Evolutionary conservation across 2,888 invertebrate species (phyloP).

Genomic region (Caradrina kadenii): DNA sequence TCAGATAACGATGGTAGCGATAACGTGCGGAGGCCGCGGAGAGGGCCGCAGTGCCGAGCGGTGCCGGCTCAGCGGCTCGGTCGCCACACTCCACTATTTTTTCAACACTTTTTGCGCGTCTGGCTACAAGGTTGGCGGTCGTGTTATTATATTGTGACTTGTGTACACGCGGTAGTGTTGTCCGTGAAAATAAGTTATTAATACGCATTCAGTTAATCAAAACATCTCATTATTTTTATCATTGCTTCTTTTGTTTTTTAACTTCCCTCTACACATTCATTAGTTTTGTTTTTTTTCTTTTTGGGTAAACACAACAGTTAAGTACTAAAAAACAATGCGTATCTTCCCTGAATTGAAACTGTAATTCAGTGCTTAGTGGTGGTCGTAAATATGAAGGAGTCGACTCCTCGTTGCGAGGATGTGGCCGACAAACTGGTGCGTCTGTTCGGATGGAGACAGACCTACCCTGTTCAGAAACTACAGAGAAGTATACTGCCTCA

Average conservation of each 20-base stretch:
- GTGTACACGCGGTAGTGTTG: slow-evolving; percentile 39
- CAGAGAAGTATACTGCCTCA: slow-evolving; percentile 91
- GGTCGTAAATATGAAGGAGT: slow-evolving; percentile 89
- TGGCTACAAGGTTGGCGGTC: slow-evolving; percentile 68
- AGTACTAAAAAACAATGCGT: slow-evolving; percentile 45
- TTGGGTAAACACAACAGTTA: slow-evolving; percentile 51
- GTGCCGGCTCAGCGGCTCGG: slow-evolving; percentile 46
- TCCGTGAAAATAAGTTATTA: slow-evolving; percentile 52
- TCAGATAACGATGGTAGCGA: slow-evolving; percentile 84
- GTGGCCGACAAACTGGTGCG: slow-evolving; percentile 94
- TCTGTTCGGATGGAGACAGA: slow-evolving; percentile 95
- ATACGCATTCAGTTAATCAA: slow-evolving; percentile 15
- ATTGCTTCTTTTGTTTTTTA: slow-evolving; percentile 8
- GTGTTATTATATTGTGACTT: slow-evolving; percentile 63
- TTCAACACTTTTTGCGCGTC: slow-evolving; percentile 73
- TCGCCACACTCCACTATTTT: slow-evolving; percentile 55
- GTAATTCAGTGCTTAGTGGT: slow-evolving; percentile 59
- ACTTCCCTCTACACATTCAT: slow-evolving; percentile 14
- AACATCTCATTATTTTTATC: slow-evolving; percentile 12
- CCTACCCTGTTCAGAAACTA: slow-evolving; percentile 94
- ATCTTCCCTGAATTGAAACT: slow-evolving; percentile 45
- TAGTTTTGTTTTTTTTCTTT: slow-evolving; percentile 20
- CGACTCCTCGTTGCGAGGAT: slow-evolving; percentile 93
- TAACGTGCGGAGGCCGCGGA: slow-evolving; percentile 78
- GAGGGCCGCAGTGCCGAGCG: slow-evolving; percentile 61